Conservation (phyloP, 1,140 invertebrate species). For the Melitaea cinxia region DNA sequence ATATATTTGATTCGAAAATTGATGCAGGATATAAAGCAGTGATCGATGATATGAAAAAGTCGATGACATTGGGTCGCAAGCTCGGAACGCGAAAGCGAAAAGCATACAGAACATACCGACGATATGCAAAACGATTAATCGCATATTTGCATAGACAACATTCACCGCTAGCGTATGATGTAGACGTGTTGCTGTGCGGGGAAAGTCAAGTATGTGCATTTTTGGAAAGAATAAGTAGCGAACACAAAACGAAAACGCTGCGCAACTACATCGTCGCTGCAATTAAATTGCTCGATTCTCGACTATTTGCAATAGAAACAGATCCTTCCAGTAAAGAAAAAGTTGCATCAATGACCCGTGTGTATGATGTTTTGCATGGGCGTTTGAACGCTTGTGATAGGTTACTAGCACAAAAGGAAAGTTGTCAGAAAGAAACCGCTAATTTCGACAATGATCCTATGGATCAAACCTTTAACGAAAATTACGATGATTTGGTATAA, state of each 20-base stretch:
- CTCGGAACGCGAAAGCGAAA: constrained; percentile 75
- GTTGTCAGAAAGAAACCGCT: constrained; percentile 46
- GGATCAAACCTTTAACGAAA: constrained; percentile 62
- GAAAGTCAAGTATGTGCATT: constrained; percentile 79
- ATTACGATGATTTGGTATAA: constrained; percentile 66
- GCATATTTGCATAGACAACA: constrained; percentile 78
- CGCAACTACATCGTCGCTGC: constrained; percentile 78
- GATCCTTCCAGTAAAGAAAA: constrained; percentile 79
- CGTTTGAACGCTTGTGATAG: constrained; percentile 74
- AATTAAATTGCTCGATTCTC: constrained; percentile 77
- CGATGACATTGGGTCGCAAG: constrained; percentile 78
- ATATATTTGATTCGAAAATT: constrained; percentile 75
- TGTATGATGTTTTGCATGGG: constrained; percentile 75
- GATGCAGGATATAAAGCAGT: constrained; percentile 78
- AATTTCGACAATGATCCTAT: constrained; percentile 61
- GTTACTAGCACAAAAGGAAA: constrained; percentile 69
- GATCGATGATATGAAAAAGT: constrained; percentile 81
- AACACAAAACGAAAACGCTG: constrained; percentile 78
- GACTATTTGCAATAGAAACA: constrained; percentile 78
- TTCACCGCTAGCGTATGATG: constrained; percentile 77
- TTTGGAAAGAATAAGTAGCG: constrained; percentile 73
- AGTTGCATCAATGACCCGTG: constrained; percentile 75
- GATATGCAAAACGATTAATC: constrained; percentile 78
- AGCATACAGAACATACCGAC: constrained; percentile 75
- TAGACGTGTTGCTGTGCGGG: constrained; percentile 76